Evolutionary conservation across 2,888 invertebrate genomes (phyloP).

Genomic region (Brachypterus glaber): DNA sequence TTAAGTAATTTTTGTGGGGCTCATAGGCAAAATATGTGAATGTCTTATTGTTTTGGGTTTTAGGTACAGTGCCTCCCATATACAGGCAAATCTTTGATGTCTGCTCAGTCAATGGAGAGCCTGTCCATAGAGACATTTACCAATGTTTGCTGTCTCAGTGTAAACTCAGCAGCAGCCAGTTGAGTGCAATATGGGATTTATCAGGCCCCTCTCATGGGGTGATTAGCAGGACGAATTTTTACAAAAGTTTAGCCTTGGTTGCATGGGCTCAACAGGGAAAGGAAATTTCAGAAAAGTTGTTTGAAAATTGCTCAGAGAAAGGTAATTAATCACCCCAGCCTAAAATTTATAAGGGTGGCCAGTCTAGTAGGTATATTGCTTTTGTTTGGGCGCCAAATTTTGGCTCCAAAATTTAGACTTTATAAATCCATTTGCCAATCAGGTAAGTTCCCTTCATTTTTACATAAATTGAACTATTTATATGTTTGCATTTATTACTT

Average conservation of each 20-base stretch:
- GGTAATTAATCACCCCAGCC: too few species aligned
- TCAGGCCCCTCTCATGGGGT: slow-evolving; percentile 44
- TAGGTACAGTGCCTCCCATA: slow-evolving; percentile 46
- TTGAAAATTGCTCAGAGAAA: slow-evolving; percentile 43
- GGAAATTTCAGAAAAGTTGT: slow-evolving; percentile 44
- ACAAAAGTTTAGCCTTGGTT: slow-evolving; percentile 48
- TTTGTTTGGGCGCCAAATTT: too few species aligned
- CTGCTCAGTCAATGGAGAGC: slow-evolving; percentile 45
- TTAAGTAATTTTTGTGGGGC: too few species aligned
- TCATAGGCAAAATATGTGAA: too few species aligned
- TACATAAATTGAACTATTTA: too few species aligned
- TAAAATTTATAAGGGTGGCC: too few species aligned
- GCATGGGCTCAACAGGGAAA: slow-evolving; percentile 51
- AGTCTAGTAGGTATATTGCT: too few species aligned
- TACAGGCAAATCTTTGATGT: slow-evolving; percentile 48
- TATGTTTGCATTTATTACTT: too few species aligned
- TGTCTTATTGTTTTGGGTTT: too few species aligned
- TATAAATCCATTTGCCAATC: too few species aligned
- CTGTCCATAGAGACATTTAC: slow-evolving; percentile 46
- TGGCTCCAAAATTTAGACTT: too few species aligned
- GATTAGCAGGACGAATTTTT: slow-evolving; percentile 45
- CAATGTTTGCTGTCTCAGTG: slow-evolving; percentile 45
- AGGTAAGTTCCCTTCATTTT: too few species aligned
- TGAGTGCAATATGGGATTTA: slow-evolving; percentile 48
- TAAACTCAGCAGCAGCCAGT: slow-evolving; percentile 41